These are phyloP conservation scores for Tokudaia tokunoshimensis DNA, from an alignment of 2,797 vertebrate genomes.

Conservation along the genomic window DNA sequence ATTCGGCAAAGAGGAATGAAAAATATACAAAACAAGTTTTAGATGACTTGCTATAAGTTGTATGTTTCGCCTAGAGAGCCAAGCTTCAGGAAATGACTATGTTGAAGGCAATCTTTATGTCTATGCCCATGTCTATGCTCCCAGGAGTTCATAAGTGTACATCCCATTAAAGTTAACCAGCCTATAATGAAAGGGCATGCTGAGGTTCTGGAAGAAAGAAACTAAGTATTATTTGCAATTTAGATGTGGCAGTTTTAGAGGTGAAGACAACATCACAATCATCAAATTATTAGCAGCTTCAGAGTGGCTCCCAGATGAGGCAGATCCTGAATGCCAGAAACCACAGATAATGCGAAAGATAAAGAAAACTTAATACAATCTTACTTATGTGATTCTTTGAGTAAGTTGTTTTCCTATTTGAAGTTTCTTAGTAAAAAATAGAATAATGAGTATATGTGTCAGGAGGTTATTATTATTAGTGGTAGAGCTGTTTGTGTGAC, in stretches of 20 bases:
- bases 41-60: not conserved
- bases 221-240: not conserved
- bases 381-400: not conserved
- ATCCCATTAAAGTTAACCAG: not conserved
- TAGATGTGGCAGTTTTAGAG: not conserved
- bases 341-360: not conserved
- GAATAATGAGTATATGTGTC: not conserved
- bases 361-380: not conserved
- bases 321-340: not conserved
- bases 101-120: not conserved
- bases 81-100: not conserved
- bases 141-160: not conserved
- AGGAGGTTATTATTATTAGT: not conserved
- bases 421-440: not conserved
- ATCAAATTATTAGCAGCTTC: not conserved
- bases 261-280: not conserved
- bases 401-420: not conserved
- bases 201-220: not conserved
- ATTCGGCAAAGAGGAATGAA: not conserved
- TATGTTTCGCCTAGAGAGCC: not conserved
- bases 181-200: not conserved
- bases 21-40: not conserved
- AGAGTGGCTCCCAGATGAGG: not conserved
- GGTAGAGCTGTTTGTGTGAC: too few relatives aligned
- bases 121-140: not conserved